phyloP scores from a whole-genome alignment of 2,113 vertebrate genomes.

The Bubalus kerabau region DNA sequence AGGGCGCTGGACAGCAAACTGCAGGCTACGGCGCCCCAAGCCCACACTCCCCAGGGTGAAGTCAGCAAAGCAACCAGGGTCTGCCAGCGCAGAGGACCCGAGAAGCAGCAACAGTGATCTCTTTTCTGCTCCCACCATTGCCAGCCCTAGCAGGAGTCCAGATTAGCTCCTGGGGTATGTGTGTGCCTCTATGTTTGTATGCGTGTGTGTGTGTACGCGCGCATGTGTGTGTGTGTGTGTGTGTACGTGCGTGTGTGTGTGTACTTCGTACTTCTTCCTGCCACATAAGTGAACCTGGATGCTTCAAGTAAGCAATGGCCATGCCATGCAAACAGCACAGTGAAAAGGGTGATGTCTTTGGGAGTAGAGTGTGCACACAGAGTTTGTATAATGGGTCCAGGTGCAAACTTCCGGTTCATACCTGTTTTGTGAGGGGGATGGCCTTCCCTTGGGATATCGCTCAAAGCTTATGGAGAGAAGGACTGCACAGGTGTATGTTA shows the following conservation, averaged over 20 bases:
- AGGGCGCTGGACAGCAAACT: neutral
- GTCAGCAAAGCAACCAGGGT: neutral
- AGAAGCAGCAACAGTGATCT: neutral
- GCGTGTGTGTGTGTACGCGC: no score
- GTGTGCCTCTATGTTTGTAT: no score
- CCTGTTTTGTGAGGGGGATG: neutral
- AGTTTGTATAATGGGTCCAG: neutral
- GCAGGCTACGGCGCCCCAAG: neutral
- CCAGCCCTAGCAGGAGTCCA: no score
- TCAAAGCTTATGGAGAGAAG: no score
- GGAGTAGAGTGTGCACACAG: neutral
- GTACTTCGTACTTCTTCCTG: no score
- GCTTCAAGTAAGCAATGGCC: neutral
- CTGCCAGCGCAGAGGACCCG: neutral
- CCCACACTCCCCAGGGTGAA: neutral
- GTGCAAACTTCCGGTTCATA: neutral
- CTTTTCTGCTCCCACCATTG: neutral
- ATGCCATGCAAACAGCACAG: neutral
- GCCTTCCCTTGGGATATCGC: neutral
- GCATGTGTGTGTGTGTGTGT: no score
- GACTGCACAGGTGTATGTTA: no score
- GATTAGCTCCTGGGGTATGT: no score
- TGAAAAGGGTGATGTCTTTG: neutral
- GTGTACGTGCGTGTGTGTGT: no score
- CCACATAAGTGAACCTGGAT: neutral